Evolutionary conservation across 64 coral and sea anemone genomes (phyloP).

Genomic region (Orbicella faveolata): DNA sequence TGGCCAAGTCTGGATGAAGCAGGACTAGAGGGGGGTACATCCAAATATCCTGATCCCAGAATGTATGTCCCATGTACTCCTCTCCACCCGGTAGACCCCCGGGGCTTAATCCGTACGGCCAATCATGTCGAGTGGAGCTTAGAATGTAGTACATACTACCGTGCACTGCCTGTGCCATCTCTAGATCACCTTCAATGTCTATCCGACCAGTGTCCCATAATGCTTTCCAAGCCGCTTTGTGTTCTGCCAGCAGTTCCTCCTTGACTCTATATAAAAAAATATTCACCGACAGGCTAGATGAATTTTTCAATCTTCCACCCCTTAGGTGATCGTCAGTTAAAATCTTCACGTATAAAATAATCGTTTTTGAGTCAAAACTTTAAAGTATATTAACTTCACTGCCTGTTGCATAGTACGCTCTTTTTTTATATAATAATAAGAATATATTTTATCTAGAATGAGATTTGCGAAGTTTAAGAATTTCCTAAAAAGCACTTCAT

Average conservation of each 20-base stretch:
- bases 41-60: conserved; percentile 87
- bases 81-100: conserved; percentile 68
- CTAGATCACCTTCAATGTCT: conserved; percentile 59
- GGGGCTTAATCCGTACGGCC: conserved; percentile 70
- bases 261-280: conserved; percentile 9
- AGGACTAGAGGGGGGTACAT: conserved; percentile 64
- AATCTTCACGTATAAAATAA: too few species aligned
- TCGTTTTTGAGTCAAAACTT: too few species aligned
- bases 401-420: too few species aligned
- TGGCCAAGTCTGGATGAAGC: conserved; percentile 57
- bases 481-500: too few species aligned
- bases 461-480: too few species aligned
- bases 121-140: conserved; percentile 61
- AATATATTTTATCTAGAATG: too few species aligned
- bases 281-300: too few species aligned
- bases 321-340: too few species aligned
- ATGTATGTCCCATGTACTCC: conserved; percentile 82
- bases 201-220: conserved; percentile 56
- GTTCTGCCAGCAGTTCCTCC: conserved; percentile 21
- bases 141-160: conserved; percentile 65
- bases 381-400: too few species aligned
- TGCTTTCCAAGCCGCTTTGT: conserved; percentile 64
- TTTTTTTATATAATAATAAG: too few species aligned
- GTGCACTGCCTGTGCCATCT: conserved; percentile 64
- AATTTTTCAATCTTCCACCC: too few species aligned